A percentile compares a stretch with the other conserved stretches of the same genome.
Conservation (phyloP, 2,888 invertebrate genomes). For the Danaus chrysippus region DNA sequence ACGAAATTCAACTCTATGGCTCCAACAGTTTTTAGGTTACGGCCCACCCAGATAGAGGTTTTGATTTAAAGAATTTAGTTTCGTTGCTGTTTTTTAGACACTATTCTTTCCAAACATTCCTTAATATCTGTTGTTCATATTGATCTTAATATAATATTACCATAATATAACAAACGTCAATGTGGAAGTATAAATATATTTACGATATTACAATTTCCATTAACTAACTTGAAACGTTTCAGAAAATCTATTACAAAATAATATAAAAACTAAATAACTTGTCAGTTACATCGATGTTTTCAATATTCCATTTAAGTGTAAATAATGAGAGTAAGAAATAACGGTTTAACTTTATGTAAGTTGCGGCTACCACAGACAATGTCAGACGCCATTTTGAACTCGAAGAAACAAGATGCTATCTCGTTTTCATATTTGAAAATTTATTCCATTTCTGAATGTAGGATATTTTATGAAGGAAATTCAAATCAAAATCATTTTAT, state of each 20-base stretch:
- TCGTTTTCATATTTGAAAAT: constrained; percentile 19
- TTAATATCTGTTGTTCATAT: no score
- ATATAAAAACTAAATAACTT: no score
- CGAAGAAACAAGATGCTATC: constrained; percentile 23
- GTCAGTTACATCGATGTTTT: no score
- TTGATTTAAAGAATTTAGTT: no score
- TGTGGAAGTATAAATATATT: no score
- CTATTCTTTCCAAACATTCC: constrained; percentile 1
- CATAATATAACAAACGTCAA: no score
- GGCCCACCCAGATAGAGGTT: no score
- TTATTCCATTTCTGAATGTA: constrained; percentile 15
- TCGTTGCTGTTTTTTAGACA: no score
- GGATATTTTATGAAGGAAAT: constrained; percentile 9
- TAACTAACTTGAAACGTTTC: neutral
- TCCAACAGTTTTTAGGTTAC: constrained; percentile 25
- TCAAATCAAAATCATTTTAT: constrained; percentile 2
- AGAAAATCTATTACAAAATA: no score
- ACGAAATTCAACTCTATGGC: constrained; percentile 24
- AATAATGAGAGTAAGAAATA: constrained; percentile 19
- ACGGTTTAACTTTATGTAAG: constrained; percentile 18
- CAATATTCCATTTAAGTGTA: neutral
- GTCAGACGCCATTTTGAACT: constrained; percentile 12
- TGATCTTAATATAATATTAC: no score
- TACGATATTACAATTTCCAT: no score
- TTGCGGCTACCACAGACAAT: constrained; percentile 22